Conservation (phyloP, 2,888 invertebrate species). For the Drosophila kambysellisi region DNA sequence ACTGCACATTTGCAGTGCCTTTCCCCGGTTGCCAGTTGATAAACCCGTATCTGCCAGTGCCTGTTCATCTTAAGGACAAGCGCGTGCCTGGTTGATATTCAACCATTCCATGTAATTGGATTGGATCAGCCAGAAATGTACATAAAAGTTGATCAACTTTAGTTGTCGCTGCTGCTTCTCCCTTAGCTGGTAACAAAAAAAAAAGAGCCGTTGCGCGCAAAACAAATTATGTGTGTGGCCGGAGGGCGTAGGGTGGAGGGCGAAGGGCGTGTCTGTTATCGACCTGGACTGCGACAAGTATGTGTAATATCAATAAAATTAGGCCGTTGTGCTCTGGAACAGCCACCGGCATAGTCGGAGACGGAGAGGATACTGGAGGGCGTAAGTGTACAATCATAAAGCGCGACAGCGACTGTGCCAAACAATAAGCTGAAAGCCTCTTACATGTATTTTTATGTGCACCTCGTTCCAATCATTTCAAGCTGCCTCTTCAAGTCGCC, state of each 20-base stretch:
- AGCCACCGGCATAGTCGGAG: constrained; percentile 20
- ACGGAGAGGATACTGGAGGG: background rate
- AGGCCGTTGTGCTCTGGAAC: constrained; percentile 50
- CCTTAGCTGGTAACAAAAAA: constrained; percentile 27
- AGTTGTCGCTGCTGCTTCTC: constrained; percentile 6
- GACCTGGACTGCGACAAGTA: constrained; percentile 67
- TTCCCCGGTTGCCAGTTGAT: background rate
- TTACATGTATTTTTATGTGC: constrained; percentile 77
- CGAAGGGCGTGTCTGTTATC: constrained; percentile 35
- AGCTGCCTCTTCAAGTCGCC: constrained; percentile 30
- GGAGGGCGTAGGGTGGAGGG: background rate
- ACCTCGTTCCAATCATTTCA: constrained; percentile 53
- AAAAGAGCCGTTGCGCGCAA: constrained; percentile 46
- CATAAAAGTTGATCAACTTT: constrained; percentile 60
- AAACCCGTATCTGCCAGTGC: background rate
- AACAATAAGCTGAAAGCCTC: constrained; percentile 81
- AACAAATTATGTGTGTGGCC: constrained; percentile 62
- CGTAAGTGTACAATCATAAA: constrained; percentile 66
- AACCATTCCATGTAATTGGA: constrained; percentile 51
- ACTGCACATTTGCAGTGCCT: constrained; percentile 18
- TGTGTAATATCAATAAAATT: constrained; percentile 79
- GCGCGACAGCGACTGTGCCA: constrained; percentile 69
- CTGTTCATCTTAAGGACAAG: constrained; percentile 12
- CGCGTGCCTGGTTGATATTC: constrained; percentile 42
- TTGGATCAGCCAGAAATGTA: constrained; percentile 37